Evolutionary conservation across 30 jellyfish, hydroid and myxozoan genomes (phyloP), one percentile per base, ranked within the genome.

Genomic region (Hydractinia echinata): DNA sequence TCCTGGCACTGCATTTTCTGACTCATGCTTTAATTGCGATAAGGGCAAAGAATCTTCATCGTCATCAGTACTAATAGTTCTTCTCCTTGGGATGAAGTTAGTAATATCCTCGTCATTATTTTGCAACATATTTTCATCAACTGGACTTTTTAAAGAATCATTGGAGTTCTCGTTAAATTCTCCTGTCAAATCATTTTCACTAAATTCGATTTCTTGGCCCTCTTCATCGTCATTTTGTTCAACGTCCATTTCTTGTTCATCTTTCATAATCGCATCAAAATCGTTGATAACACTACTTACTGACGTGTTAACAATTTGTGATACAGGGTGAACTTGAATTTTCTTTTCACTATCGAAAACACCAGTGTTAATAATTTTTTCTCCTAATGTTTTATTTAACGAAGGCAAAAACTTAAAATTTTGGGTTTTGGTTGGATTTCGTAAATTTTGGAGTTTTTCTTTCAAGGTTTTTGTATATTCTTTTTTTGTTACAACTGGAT

Each of bases 51-150:
- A 80, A 48, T 80, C 87, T 48, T 62, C 82, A 50, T 90, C 96
- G 0, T 87, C 95, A 9, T 86, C 97, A 21, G 85, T 86, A 76
- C 89, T 89, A 4, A 79, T 13, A 76, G 79, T 76, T 50, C 79
- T 76, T 49, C 20, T 21, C 11, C 8, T 76, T 16, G 84, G 44
- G 2, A 30, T 30, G 44, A 30, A 30, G 44, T 30, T 30, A 30
- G 44, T 30, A 30, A 30, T 13, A 15, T 13, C 78, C 50, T 67
- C 78, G 4, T 71, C 81, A 86, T 49, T 10, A 73, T 77, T 82
- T 76, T 80, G 49, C 66, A 14, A 7, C 30, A 86, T 54, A 61
- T 76, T n/a, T 5, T 16, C 51, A 56, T 20, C 15, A 53, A 56
- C 20, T 53, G 69, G 13, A 39, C n/a, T 77, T 64, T 51, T 49